Evolutionary conservation across 2,113 vertebrate genomes (phyloP).

Genomic region (human): DNA sequence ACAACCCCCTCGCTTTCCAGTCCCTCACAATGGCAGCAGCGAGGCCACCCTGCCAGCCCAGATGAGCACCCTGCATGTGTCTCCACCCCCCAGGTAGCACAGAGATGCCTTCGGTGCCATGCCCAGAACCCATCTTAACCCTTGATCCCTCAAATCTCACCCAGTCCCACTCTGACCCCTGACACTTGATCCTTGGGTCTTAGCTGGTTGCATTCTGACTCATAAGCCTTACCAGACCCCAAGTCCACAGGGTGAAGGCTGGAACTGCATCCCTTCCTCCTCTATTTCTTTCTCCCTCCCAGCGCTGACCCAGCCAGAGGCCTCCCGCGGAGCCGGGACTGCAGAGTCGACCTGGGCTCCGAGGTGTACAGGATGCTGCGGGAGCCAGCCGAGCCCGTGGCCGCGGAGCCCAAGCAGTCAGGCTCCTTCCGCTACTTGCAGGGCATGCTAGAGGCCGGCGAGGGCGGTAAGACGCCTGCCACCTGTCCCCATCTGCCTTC

Average conservation of each 20-base stretch:
- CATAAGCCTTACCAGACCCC: neutral
- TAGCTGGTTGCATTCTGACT: neutral
- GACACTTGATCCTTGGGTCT: neutral
- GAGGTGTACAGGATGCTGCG: constrained; percentile 99
- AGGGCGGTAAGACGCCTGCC: constrained; percentile 87
- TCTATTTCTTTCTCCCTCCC: neutral
- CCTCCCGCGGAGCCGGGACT: constrained; percentile 83
- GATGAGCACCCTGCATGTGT: constrained; percentile 90
- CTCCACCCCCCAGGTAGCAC: constrained; percentile 88
- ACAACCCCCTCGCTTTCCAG: constrained; percentile 85
- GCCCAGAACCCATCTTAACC: neutral
- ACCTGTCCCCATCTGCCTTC: neutral
- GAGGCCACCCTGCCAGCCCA: constrained; percentile 88
- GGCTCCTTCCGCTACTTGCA: constrained; percentile 97
- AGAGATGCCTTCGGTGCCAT: neutral
- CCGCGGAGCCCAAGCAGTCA: constrained; percentile 94
- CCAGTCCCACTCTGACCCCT: neutral
- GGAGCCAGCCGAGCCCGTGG: constrained; percentile 86
- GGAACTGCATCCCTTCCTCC: neutral
- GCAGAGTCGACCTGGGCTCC: constrained; percentile 91
- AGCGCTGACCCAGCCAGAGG: constrained; percentile 88
- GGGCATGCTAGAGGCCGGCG: constrained; percentile 95
- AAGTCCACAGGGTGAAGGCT: neutral
- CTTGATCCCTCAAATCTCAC: neutral
- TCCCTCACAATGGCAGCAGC: constrained; percentile 79